Evolutionary conservation across 1,140 invertebrate species (phyloP).

Genomic region (Oreohelix idahoensis): DNA sequence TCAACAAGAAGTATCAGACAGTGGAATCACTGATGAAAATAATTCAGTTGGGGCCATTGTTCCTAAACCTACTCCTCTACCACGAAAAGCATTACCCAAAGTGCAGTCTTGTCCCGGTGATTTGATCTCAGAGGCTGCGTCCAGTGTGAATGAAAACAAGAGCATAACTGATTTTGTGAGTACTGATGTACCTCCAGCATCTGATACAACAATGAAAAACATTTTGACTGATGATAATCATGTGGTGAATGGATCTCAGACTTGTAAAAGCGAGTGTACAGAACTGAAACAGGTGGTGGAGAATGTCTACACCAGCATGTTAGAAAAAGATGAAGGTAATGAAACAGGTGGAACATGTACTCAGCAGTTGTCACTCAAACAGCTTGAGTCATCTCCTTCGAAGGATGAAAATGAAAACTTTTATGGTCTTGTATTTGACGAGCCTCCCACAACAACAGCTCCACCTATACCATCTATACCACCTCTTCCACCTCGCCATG

Average conservation of each 20-base stretch:
- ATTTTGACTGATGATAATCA: not conserved
- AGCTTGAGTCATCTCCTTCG: not conserved
- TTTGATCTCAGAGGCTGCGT: not conserved
- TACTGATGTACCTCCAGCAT: not conserved
- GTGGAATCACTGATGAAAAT: not conserved
- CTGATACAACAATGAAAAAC: not conserved
- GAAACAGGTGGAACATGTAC: not conserved
- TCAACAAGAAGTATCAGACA: too few relatives aligned
- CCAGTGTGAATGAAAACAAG: not conserved
- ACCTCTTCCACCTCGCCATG: conserved; percentile 37
- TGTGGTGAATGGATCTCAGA: too few relatives aligned
- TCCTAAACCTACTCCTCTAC: not conserved
- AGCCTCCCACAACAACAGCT: conserved; percentile 6
- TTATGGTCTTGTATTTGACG: not conserved
- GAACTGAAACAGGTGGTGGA: not conserved
- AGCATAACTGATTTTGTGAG: not conserved
- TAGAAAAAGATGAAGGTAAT: not conserved
- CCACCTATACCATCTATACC: conserved; percentile 37
- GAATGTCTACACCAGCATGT: not conserved
- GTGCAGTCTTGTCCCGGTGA: not conserved
- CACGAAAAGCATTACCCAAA: not conserved
- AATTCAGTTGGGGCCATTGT: not conserved
- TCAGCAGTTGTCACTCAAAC: not conserved
- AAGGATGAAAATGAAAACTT: conserved; percentile 40
- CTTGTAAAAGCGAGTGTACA: too few relatives aligned